Evolutionary conservation across 2,113 vertebrate genomes (phyloP).

Genomic region (Copsychus sechellarum): DNA sequence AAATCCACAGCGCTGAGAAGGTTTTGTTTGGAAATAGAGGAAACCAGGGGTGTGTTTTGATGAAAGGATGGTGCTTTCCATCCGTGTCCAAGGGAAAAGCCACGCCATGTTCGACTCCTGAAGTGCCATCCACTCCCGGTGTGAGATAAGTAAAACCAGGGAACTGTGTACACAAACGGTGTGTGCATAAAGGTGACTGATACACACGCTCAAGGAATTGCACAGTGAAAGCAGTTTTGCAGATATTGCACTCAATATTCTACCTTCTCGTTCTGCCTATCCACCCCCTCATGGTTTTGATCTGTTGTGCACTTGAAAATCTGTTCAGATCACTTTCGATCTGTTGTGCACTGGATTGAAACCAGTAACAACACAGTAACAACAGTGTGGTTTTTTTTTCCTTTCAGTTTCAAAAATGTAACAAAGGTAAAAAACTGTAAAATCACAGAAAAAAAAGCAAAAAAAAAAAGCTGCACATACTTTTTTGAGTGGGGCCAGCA

Average conservation of each 20-base stretch:
- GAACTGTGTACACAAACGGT: not conserved
- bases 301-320: conserved; percentile 58
- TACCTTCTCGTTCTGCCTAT: not conserved
- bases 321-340: not conserved
- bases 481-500: conserved; percentile 26
- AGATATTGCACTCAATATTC: not conserved
- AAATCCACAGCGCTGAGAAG: conserved; percentile 2
- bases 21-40: conserved; percentile 32
- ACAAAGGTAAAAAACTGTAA: not conserved
- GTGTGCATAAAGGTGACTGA: not conserved
- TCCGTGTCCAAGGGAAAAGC: not conserved
- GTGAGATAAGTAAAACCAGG: not conserved
- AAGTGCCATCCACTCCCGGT: not conserved
- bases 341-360: conserved; percentile 44
- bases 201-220: not conserved
- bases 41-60: not conserved
- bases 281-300: not conserved
- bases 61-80: not conserved
- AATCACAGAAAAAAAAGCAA: not conserved
- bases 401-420: not conserved
- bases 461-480: not conserved
- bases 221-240: not conserved
- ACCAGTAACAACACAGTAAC: not conserved
- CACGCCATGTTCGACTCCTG: not conserved
- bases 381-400: not conserved